A percentile compares a stretch with the other conserved stretches of the same genome.
These are phyloP conservation scores for Maniola hyperantus DNA, from an alignment of 2,888 invertebrate genomes.

Conservation along the genomic window DNA sequence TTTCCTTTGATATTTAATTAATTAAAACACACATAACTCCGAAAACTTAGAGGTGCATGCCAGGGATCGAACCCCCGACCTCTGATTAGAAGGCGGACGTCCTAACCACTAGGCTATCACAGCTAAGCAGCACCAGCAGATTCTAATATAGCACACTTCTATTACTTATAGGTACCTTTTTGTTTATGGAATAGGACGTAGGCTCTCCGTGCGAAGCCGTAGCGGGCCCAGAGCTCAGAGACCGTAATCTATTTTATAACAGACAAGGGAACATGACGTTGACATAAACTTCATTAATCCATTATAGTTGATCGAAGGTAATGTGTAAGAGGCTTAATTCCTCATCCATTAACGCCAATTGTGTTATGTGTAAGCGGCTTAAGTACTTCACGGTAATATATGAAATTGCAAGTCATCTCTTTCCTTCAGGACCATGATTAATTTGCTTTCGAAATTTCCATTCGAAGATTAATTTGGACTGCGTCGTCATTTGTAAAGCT, in stretches of 20 bases:
- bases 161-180: too few relatives aligned
- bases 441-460: conserved; percentile 43
- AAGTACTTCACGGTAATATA: conserved; percentile 20
- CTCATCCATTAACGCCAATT: conserved; percentile 6
- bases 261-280: not conserved
- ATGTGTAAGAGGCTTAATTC: not conserved
- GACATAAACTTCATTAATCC: not conserved
- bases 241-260: not conserved
- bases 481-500: conserved; percentile 35
- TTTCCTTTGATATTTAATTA: too few relatives aligned
- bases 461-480: conserved; percentile 39
- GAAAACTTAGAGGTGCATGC: too few relatives aligned
- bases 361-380: conserved; percentile 8
- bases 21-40: too few relatives aligned
- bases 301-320: not conserved
- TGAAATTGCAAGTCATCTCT: conserved; percentile 49
- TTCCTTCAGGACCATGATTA: conserved; percentile 48
- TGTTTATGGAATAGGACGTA: too few relatives aligned
- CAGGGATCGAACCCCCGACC: too few relatives aligned
- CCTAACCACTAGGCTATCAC: too few relatives aligned
- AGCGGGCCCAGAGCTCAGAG: too few relatives aligned
- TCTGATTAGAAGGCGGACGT: too few relatives aligned
- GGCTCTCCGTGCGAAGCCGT: too few relatives aligned
- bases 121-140: too few relatives aligned
- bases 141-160: too few relatives aligned